Evolutionary conservation across 2,797 vertebrate genomes (phyloP), one percentile per base, ranked within the genome.

Genomic region (Avahi laniger): DNA sequence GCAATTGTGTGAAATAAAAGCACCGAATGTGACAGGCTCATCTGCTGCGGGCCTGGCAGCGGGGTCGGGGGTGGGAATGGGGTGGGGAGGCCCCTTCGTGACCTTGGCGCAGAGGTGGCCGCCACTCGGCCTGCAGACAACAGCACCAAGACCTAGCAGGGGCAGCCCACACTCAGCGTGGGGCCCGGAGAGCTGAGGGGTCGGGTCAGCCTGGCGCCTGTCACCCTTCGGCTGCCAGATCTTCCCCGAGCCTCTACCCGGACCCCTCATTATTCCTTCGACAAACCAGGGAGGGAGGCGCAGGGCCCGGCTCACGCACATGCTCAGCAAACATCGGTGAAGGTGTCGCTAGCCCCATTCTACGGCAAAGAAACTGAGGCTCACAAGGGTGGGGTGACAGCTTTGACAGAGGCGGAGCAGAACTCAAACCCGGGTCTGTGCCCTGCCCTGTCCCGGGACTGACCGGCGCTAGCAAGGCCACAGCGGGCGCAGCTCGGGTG

Each of bases 1-100:
- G 89, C 88, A 78, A 94, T 52, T 84, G 78, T 91, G 78, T 72
- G 90, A 82, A 94, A 89, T 93, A 46, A 61, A 95, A 79, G 85
- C 30, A 17, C 52, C 3, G 30, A 70, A 57, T 80, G 89, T 79
- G 86, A 86, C 78, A 91, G 92, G 63, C 73, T 85, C 69, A 88
- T 89, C 78, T 52, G 90, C 57, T 88, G 48, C 41, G 14, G 59
- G 26, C 24, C 12, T 0, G 30, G 33, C 6, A 6, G 22, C 3
- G 1, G 14, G 26, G 20, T 2, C 0, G 41, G 72, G 65, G 38
- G 12, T 2, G 15, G 33, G 57, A 8, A n/a, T 0, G 3, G 26
- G 2, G 20, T 0, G 24, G 48, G 46, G 9, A 10, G 38, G 33
- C 15, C 12, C 41, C 30, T 18, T 11, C 0, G 30, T 18, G 17